Base-by-base conservation (phyloP, 2,113 vertebrate species). In the Sprattus sprattus region DNA sequence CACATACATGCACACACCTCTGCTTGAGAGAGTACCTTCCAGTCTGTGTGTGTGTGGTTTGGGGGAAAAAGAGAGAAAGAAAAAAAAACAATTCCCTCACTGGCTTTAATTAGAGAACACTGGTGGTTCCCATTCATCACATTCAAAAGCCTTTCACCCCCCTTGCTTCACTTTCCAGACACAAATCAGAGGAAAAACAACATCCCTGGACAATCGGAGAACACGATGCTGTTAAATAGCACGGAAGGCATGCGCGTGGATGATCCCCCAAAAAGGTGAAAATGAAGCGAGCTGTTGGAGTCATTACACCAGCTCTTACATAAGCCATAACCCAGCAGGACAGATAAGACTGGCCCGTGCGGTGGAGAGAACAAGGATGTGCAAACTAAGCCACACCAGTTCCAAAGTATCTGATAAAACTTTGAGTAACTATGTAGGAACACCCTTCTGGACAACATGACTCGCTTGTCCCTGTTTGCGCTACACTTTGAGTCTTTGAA, bases 31-130 rank as follows among this genome's bases (percentile, higher is more conserved):
- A 39, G 39, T 52, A 11, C 10, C 6, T 28, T n/a, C 9, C 5
- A 28, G n/a, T 28, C n/a, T 11, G 64, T 71, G n/a, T 71, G 64
- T 71, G 64, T 71, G 25, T 75, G 67, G 13, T 60, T 6, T 25
- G 3, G 71, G 71, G 13, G 28, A 11, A 4, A 13, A 16, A 78
- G 25, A 78, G 28, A 67, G 64, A 25, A 67, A 22, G 54, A 60
- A 25, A 67, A 13, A 67, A 28, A 67, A 18, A 32, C 11, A 8
- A 78, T 39, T 75, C 67, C 67, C 67, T 75, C 67, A 28, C 25
- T 75, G 67, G 67, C 28, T 75, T 78, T 78, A 78, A 78, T 78
- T 78, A 78, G 71, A 11, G 71, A 39, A 78, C 71, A 39, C 10
- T 78, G 32, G 64, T 39, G 71, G 71, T 39, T 78, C 25, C 71